Evolutionary conservation across 2,113 vertebrate species (phyloP).

Genomic region (Eclectus roratus): DNA sequence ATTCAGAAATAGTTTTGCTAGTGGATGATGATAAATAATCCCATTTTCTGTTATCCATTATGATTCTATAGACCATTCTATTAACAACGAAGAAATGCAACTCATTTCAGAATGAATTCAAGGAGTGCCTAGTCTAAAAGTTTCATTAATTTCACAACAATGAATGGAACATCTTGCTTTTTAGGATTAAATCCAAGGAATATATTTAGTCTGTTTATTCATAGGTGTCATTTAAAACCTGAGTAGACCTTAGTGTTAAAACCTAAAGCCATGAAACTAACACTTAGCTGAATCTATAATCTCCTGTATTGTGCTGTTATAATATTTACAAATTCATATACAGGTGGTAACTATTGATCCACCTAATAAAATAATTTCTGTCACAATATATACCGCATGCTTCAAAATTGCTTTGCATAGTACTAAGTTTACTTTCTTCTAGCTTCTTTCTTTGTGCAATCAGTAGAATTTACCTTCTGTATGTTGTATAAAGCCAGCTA

Average conservation of each 20-base stretch:
- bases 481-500: not conserved
- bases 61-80: not conserved
- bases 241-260: not conserved
- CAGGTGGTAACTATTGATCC: not conserved
- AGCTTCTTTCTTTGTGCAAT: not conserved
- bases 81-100: not conserved
- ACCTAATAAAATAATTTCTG: not conserved
- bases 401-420: not conserved
- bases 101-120: not conserved
- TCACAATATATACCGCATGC: not conserved
- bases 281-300: not conserved
- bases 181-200: not conserved
- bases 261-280: not conserved
- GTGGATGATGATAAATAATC: not conserved
- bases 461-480: not conserved
- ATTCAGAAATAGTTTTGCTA: not conserved
- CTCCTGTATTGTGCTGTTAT: not conserved
- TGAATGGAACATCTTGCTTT: not conserved
- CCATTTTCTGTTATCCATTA: not conserved
- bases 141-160: not conserved
- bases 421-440: not conserved
- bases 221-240: not conserved
- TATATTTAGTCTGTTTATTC: not conserved
- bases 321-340: not conserved
- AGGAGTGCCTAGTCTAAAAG: not conserved